Evolutionary conservation across 2,113 vertebrate species (phyloP).

Genomic region (Eurystomus gularis): DNA sequence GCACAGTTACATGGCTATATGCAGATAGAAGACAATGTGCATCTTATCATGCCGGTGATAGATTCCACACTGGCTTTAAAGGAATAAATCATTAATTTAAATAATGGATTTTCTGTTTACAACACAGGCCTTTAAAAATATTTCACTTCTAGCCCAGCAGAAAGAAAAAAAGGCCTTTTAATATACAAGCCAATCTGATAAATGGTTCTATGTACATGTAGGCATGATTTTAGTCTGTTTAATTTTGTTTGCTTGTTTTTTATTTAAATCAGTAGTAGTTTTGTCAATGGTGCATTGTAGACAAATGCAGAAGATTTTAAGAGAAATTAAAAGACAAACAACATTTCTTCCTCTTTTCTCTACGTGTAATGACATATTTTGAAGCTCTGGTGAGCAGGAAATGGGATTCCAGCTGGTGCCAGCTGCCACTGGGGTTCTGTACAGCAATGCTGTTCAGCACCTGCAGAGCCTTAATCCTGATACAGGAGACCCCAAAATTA

Average conservation of each 20-base stretch:
- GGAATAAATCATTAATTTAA: slow-evolving; percentile 76
- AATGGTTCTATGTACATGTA: neutral
- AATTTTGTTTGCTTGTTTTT: neutral
- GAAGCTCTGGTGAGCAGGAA: slow-evolving; percentile 65
- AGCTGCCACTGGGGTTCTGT: slow-evolving; percentile 40
- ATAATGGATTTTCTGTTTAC: slow-evolving; percentile 58
- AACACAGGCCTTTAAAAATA: slow-evolving; percentile 41
- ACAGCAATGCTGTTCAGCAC: slow-evolving; percentile 22
- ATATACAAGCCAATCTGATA: neutral
- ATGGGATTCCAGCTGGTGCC: slow-evolving; percentile 69
- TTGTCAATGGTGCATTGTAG: neutral
- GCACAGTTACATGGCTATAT: slow-evolving; percentile 42
- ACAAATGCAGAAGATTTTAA: slow-evolving; percentile 22
- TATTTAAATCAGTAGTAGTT: slow-evolving; percentile 30
- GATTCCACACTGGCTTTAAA: slow-evolving; percentile 59
- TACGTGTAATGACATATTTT: slow-evolving; percentile 52
- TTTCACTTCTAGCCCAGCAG: neutral
- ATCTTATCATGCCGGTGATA: slow-evolving; percentile 64
- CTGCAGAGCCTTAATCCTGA: slow-evolving; percentile 39
- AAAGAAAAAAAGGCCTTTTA: slow-evolving; percentile 34
- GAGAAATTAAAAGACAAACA: slow-evolving; percentile 31
- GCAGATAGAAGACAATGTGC: slow-evolving; percentile 71
- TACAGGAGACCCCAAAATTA: neutral
- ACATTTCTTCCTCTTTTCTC: slow-evolving; percentile 27
- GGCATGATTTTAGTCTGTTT: neutral